Evolutionary conservation across 2,888 invertebrate genomes (phyloP).

Genomic region (Ectobius pallidus): DNA sequence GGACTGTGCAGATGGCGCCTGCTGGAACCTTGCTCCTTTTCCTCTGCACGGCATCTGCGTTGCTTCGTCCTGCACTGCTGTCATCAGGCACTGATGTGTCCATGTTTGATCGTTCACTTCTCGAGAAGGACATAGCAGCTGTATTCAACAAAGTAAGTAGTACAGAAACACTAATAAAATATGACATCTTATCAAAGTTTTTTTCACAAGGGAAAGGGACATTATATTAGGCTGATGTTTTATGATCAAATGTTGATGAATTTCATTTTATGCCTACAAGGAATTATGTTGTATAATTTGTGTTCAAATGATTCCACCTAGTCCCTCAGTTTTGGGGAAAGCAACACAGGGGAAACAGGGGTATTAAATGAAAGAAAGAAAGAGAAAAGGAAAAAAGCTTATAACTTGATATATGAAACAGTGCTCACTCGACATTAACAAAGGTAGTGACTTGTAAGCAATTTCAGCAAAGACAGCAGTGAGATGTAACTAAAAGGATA

Average conservation of each 20-base stretch:
- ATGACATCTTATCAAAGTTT: not conserved
- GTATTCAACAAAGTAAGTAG: conserved; percentile 63
- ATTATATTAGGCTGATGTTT: not conserved
- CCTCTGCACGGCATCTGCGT: conserved; percentile 25
- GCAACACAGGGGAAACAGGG: no score
- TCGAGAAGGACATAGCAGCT: conserved; percentile 70
- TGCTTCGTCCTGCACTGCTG: conserved; percentile 24
- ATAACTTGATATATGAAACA: no score
- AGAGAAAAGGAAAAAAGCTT: no score
- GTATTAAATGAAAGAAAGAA: no score
- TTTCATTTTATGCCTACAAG: not conserved
- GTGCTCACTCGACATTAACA: no score
- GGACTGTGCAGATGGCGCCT: conserved; percentile 28
- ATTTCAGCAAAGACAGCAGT: no score
- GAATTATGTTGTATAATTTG: no score
- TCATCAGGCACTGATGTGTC: conserved; percentile 34
- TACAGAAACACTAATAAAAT: no score
- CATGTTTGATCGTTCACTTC: conserved; percentile 61
- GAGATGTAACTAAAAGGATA: no score
- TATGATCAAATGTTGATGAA: not conserved
- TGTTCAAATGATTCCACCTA: no score
- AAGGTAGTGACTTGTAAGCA: no score
- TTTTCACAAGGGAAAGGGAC: not conserved
- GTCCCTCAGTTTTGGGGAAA: no score
- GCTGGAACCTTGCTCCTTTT: conserved; percentile 26